Conservation (phyloP, 1,140 invertebrate genomes). For the Glossosoma conforme region DNA sequence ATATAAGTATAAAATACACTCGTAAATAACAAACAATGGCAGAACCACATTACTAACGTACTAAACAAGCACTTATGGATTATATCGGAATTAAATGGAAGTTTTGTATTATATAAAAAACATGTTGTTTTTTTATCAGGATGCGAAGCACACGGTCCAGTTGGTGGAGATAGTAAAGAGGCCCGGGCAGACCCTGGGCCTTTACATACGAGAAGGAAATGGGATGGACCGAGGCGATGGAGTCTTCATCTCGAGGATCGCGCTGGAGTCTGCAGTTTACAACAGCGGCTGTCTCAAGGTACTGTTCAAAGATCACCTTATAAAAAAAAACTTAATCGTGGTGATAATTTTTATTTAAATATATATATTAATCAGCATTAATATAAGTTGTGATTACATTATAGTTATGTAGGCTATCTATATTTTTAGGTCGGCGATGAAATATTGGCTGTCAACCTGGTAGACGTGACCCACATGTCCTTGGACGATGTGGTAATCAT, state of each 20-base stretch:
- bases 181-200: conserved; percentile 94
- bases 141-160: conserved; percentile 77
- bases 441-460: conserved; percentile 95
- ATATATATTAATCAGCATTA: too few species aligned
- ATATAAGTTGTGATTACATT: too few species aligned
- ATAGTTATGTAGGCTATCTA: too few species aligned
- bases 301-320: conserved; percentile 23
- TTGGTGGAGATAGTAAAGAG: conserved; percentile 99
- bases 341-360: too few species aligned
- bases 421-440: conserved; percentile 86
- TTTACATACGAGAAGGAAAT: conserved; percentile 97
- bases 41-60: too few species aligned
- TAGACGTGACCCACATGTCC: conserved; percentile 95
- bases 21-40: too few species aligned
- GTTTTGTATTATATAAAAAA: conserved; percentile 1
- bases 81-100: background rate
- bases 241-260: conserved; percentile 97
- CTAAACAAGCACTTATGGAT: background rate
- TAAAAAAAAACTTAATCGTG: too few species aligned
- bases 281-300: conserved; percentile 92
- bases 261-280: conserved; percentile 92
- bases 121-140: conserved; percentile 48
- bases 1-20: too few species aligned
- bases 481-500: conserved; percentile 98
- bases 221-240: conserved; percentile 89